Evolutionary conservation across 2,888 invertebrate species (phyloP).

Genomic region (Bedellia somnulentella): DNA sequence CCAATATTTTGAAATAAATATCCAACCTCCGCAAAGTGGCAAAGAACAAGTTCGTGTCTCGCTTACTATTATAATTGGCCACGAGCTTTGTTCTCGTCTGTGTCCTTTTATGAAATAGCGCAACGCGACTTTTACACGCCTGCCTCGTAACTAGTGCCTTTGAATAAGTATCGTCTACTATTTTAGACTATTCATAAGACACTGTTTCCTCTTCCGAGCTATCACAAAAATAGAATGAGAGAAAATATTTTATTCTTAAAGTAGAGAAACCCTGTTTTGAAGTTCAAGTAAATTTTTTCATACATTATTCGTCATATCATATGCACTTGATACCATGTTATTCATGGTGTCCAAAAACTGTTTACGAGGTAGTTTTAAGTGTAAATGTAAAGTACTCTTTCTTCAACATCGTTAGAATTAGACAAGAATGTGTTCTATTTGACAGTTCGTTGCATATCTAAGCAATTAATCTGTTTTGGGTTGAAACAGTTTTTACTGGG

Average conservation of each 20-base stretch:
- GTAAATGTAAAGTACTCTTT: constrained; percentile 16
- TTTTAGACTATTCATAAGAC: too few relatives aligned
- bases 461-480: constrained; percentile 31
- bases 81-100: constrained; percentile 28
- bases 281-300: too few relatives aligned
- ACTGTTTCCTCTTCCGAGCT: too few relatives aligned
- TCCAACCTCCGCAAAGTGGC: constrained; percentile 25
- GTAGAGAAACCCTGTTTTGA: too few relatives aligned
- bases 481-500: too few relatives aligned
- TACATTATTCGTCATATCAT: too few relatives aligned
- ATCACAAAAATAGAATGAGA: too few relatives aligned
- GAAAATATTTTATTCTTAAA: too few relatives aligned
- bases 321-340: too few relatives aligned
- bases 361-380: constrained; percentile 22
- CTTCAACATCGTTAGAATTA: constrained; percentile 25
- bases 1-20: constrained; percentile 23
- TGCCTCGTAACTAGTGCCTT: too few relatives aligned
- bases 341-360: constrained; percentile 22
- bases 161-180: too few relatives aligned
- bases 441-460: constrained; percentile 33
- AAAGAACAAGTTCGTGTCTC: constrained; percentile 37
- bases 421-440: constrained; percentile 34
- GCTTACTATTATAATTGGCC: constrained; percentile 38
- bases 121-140: constrained; percentile 16
- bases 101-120: constrained; percentile 22